These are phyloP conservation scores for Turritopsis dohrnii DNA, from an alignment of 30 jellyfish, hydroid and myxozoan species.

Conservation along the genomic window DNA sequence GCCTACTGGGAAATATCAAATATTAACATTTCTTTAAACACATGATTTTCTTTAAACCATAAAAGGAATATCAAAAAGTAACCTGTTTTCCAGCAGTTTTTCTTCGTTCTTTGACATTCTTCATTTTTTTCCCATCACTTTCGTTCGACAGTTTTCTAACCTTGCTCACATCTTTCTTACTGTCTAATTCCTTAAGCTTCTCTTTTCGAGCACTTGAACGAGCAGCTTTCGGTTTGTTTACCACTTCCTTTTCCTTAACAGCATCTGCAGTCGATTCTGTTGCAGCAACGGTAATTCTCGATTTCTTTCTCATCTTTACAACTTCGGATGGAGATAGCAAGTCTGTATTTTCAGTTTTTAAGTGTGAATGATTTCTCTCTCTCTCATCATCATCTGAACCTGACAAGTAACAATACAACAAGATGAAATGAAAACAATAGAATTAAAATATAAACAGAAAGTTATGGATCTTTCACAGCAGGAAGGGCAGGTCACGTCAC, in stretches of 20 bases:
- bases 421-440: not conserved
- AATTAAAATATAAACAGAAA: no score
- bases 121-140: not conserved
- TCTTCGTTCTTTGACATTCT: conserved; percentile 2
- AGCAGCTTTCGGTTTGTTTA: not conserved
- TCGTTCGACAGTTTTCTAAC: not conserved
- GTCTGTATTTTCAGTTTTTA: conserved; percentile 4
- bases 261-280: not conserved
- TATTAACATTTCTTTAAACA: no score
- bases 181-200: not conserved
- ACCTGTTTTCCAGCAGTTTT: not conserved
- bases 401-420: not conserved
- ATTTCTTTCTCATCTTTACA: conserved; percentile 34
- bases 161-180: not conserved
- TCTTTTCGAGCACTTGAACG: conserved; percentile 9
- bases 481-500: no score
- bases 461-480: no score
- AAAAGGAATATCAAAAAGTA: no score
- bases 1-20: no score
- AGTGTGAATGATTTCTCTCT: not conserved
- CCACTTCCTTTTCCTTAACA: not conserved
- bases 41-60: no score
- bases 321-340: conserved; percentile 38
- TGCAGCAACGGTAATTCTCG: conserved; percentile 2
- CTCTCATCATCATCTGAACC: not conserved